Base-by-base conservation (phyloP, 2,888 invertebrate species). In the Fragum sueziense region DNA sequence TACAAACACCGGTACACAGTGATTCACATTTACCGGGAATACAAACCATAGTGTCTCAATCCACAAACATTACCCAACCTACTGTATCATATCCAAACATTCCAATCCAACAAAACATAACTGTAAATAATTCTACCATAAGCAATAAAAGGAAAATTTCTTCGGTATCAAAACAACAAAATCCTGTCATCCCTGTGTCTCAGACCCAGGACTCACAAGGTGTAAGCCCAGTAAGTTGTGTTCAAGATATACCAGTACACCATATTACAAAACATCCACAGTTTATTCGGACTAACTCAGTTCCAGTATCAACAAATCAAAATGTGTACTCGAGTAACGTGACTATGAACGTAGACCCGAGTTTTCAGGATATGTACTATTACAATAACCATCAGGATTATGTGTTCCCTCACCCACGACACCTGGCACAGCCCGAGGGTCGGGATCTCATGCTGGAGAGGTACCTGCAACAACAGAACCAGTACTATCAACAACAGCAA, bases 381-480 rank as follows among this genome's bases (percentile, higher is more conserved):
- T 69, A 54, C 47, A 25, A 2, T 22, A 61, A 61, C 31, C 62
- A 65, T 17, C 41, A 22, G n/a, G 41, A 65, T 7, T 65, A 65
- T 9, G 61, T 72, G 62, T 72, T 31, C 68, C 51, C 51, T 25
- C 52, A n/a, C 22, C 70, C 17, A 9, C 47, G 47, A 17, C 59
- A 22, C 14, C 27, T 29, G 73, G 54, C 20, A 4, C 65, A 65
- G 27, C 65, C 65, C 34, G 65, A 65, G 41, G 65, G 65, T 41
- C 59, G 79, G 29, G 83, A 82, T 33, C 74, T 85, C 0, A 86
- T 87, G 82, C 52, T 89, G 31, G 88, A 89, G 37, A 83, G 88
- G 0, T 89, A 88, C 74, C 85, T 89, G 25, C 89, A 87, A 29
- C 88, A 88, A 59, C 88, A 89, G 73, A 84, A 85, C 17, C 79